Evolutionary conservation across 2,797 vertebrate species (phyloP).

Genomic region (Decapterus maruadsi): DNA sequence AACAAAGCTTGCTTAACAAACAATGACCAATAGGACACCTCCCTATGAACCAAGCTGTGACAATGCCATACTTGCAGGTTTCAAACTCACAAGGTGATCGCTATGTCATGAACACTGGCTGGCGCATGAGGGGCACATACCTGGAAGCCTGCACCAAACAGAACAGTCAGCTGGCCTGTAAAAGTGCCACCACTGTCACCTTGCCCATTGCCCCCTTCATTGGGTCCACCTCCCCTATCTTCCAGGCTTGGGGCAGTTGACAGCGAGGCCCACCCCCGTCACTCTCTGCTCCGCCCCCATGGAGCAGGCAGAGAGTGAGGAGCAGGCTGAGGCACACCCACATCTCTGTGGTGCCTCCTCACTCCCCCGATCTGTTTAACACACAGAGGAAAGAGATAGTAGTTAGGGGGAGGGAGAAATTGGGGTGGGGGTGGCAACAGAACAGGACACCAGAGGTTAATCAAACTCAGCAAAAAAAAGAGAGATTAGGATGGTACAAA

Average conservation of each 20-base stretch:
- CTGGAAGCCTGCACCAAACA: constrained; percentile 94
- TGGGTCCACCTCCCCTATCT: constrained; percentile 85
- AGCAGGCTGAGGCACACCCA: constrained; percentile 89
- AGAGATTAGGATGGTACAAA: constrained; percentile 40
- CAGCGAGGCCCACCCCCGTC: constrained; percentile 85
- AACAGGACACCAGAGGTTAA: constrained; percentile 12
- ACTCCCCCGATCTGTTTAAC: constrained; percentile 51
- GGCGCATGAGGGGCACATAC: constrained; percentile 70
- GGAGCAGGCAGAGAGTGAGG: constrained; percentile 93
- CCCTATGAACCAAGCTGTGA: background rate
- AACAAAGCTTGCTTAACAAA: background rate
- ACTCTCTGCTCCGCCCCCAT: constrained; percentile 87
- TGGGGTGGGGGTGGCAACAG: background rate
- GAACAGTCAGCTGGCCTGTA: constrained; percentile 94
- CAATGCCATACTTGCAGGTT: background rate
- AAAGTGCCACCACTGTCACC: constrained; percentile 92
- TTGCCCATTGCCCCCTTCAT: constrained; percentile 87
- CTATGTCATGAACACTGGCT: background rate
- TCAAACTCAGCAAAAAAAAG: constrained; percentile 27
- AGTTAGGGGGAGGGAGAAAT: background rate
- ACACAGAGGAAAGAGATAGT: background rate
- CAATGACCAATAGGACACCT: background rate
- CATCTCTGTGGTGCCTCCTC: constrained; percentile 82
- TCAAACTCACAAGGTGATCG: background rate
- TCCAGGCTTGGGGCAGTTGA: constrained; percentile 88